Evolutionary conservation across 2,888 invertebrate species (phyloP).

Genomic region (Chaetoderma sp.): DNA sequence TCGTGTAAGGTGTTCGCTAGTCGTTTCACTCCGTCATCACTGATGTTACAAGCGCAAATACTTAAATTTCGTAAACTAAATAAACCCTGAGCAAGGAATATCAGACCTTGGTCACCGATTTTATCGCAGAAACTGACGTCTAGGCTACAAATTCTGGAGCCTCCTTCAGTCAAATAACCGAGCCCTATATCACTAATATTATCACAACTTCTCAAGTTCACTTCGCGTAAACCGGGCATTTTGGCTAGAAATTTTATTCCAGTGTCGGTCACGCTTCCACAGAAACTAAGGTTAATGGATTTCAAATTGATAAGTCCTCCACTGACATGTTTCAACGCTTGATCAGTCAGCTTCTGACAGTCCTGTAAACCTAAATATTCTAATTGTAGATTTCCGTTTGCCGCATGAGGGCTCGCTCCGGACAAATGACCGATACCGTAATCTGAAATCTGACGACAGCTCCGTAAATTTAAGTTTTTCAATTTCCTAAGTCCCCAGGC

Average conservation of each 20-base stretch:
- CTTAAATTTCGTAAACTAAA: constrained; percentile 86
- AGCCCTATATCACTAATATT: constrained; percentile 93
- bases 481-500: constrained; percentile 89
- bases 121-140: constrained; percentile 97
- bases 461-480: constrained; percentile 86
- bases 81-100: constrained; percentile 90
- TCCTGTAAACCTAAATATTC: constrained; percentile 92
- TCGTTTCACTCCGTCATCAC: constrained; percentile 88
- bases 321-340: constrained; percentile 87
- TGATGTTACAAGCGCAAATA: constrained; percentile 90
- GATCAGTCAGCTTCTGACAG: constrained; percentile 93
- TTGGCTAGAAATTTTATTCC: constrained; percentile 89
- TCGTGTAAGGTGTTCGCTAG: constrained; percentile 87
- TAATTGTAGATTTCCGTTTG: constrained; percentile 75
- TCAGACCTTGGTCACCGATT: constrained; percentile 89
- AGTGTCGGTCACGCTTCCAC: constrained; percentile 93
- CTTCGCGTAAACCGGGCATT: constrained; percentile 84
- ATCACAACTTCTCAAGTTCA: constrained; percentile 92
- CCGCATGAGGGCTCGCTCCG: constrained; percentile 68
- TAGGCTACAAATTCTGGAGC: constrained; percentile 80
- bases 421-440: constrained; percentile 89
- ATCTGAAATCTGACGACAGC: constrained; percentile 93
- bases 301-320: constrained; percentile 83
- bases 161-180: constrained; percentile 91
- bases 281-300: constrained; percentile 92